phyloP scores from a whole-genome alignment of 2,113 vertebrate genomes.

The Anhinga anhinga region DNA sequence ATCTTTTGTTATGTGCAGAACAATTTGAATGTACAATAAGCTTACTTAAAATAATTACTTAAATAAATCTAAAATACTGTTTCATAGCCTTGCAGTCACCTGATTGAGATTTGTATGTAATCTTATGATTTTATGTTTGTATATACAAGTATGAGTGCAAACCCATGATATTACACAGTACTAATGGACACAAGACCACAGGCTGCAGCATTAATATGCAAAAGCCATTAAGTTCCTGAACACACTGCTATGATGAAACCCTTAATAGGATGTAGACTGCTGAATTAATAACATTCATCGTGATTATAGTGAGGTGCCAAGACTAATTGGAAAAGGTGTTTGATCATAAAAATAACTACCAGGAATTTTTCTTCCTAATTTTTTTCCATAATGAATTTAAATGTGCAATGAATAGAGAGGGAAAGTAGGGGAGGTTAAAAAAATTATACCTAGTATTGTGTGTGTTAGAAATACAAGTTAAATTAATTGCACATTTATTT shows the following conservation, averaged over 20 bases:
- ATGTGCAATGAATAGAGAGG: slow-evolving; percentile 19
- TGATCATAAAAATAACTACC: slow-evolving; percentile 64
- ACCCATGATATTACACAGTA: no score
- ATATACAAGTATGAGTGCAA: not conserved
- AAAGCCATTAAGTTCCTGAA: slow-evolving; percentile 39
- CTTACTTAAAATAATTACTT: not conserved
- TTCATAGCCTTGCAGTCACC: not conserved
- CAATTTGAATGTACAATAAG: not conserved
- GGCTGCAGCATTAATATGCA: slow-evolving; percentile 39
- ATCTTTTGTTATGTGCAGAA: not conserved
- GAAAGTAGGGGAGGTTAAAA: slow-evolving; percentile 11
- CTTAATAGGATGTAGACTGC: slow-evolving; percentile 58
- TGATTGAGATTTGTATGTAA: not conserved
- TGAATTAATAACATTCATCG: slow-evolving; percentile 66
- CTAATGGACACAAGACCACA: not conserved
- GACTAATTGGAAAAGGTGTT: slow-evolving; percentile 69
- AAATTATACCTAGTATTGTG: slow-evolving; percentile 14
- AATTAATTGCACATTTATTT: slow-evolving; percentile 48
- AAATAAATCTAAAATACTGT: not conserved
- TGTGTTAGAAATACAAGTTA: slow-evolving; percentile 33
- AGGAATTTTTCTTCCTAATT: not conserved
- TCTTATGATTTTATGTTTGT: not conserved
- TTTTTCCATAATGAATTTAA: slow-evolving; percentile 56
- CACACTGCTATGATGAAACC: slow-evolving; percentile 22
- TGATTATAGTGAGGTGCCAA: slow-evolving; percentile 57